Conservation (phyloP, 2,888 invertebrate genomes). For the Spodoptera littoralis region DNA sequence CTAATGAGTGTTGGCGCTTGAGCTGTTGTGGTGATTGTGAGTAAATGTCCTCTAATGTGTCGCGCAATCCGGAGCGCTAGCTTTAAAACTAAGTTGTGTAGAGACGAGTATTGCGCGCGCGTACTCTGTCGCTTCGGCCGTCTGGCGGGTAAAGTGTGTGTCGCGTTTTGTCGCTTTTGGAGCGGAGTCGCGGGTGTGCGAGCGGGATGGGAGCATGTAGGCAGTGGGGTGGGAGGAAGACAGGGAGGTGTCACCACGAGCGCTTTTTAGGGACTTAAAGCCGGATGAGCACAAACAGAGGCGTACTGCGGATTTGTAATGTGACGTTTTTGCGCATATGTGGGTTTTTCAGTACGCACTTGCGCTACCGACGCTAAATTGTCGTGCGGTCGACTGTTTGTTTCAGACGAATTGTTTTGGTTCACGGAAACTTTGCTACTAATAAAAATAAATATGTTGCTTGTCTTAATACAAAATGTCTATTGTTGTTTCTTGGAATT, state of each 20-base stretch:
- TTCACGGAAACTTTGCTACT: slow-evolving; percentile 37
- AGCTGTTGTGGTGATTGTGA: slow-evolving; percentile 61
- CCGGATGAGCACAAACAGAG: slow-evolving; percentile 77
- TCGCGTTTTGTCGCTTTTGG: slow-evolving; percentile 84
- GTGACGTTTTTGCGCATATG: slow-evolving; percentile 81
- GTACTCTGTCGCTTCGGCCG: slow-evolving; percentile 73
- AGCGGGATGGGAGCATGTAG: slow-evolving; percentile 74
- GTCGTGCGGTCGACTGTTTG: slow-evolving; percentile 39
- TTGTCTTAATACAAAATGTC: slow-evolving; percentile 9
- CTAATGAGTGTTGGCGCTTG: slow-evolving; percentile 51
- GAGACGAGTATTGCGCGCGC: slow-evolving; percentile 74
- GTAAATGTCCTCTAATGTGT: slow-evolving; percentile 87
- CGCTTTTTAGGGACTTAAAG: slow-evolving; percentile 83
- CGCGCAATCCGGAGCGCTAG: slow-evolving; percentile 81
- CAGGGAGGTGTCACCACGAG: slow-evolving; percentile 86
- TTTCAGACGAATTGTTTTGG: slow-evolving; percentile 41
- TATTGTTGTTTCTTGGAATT: slow-evolving; percentile 27
- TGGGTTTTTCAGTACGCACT: slow-evolving; percentile 69
- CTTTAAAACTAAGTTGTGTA: slow-evolving; percentile 75
- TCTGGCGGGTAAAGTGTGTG: slow-evolving; percentile 74
- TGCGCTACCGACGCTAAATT: slow-evolving; percentile 57
- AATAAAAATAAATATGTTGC: slow-evolving; percentile 36
- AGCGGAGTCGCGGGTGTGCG: slow-evolving; percentile 76
- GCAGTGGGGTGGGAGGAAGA: slow-evolving; percentile 76
- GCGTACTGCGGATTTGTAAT: slow-evolving; percentile 77